phyloP scores from a whole-genome alignment of 2,888 invertebrate genomes.

The Alloscopus bannaensis region DNA sequence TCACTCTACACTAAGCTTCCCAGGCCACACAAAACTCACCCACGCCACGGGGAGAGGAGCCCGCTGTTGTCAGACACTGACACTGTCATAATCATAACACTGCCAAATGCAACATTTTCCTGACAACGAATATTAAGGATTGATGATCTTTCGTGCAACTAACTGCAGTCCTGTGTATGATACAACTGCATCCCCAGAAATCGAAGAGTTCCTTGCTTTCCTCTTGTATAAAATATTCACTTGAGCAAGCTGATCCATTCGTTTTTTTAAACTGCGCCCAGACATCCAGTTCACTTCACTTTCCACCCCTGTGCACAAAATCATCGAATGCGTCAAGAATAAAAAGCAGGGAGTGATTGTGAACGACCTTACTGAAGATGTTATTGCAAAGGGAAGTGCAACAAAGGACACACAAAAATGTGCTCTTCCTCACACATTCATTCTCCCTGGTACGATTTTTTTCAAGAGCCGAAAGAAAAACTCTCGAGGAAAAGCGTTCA shows the following conservation, averaged over 20 bases:
- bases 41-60: background rate
- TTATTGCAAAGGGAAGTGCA: constrained; percentile 43
- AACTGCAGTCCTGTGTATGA: constrained; percentile 4
- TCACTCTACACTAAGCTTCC: no score
- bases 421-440: constrained; percentile 7
- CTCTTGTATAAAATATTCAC: constrained; percentile 38
- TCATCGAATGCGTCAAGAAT: constrained; percentile 39
- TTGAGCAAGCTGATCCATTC: constrained; percentile 31
- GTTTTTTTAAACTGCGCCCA: constrained; percentile 44
- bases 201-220: background rate
- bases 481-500: no score
- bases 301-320: constrained; percentile 31
- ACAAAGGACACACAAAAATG: constrained; percentile 22
- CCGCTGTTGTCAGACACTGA: constrained; percentile 39
- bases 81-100: constrained; percentile 53
- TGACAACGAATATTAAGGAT: constrained; percentile 41
- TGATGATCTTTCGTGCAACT: constrained; percentile 44
- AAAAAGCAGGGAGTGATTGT: constrained; percentile 1
- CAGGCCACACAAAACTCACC: background rate
- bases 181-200: background rate
- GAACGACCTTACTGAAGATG: constrained; percentile 51
- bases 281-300: constrained; percentile 26
- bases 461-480: no score
- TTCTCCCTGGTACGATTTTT: no score
- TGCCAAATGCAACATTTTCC: constrained; percentile 42